phyloP scores from a whole-genome alignment of 2,797 vertebrate genomes.

The Nyctalus aviator region DNA sequence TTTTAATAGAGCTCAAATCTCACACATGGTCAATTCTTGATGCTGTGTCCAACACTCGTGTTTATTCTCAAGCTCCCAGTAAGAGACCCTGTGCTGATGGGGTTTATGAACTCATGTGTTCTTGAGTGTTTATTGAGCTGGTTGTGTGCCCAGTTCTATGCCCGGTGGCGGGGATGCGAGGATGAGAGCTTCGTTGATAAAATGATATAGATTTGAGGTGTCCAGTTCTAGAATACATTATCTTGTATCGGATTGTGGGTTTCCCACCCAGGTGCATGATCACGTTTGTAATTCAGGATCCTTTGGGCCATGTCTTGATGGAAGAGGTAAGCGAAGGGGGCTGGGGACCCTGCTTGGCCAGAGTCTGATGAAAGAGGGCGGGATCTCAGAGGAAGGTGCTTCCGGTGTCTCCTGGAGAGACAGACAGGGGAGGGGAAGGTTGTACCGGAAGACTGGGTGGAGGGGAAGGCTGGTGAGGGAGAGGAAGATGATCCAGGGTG shows the following conservation, averaged over 20 bases:
- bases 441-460: neutral
- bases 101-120: neutral
- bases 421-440: neutral
- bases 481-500: neutral
- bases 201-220: no score
- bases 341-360: neutral
- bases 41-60: neutral
- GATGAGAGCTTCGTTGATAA: neutral
- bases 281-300: neutral
- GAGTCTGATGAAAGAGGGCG: neutral
- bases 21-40: neutral
- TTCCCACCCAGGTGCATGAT: neutral
- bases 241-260: no score
- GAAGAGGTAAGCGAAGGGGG: accelerated
- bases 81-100: neutral
- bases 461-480: neutral
- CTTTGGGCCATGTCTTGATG: neutral
- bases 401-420: neutral
- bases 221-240: no score
- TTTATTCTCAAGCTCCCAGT: neutral
- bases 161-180: neutral
- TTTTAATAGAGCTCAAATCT: neutral
- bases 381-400: neutral
- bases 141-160: neutral
- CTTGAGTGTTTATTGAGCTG: neutral